These are phyloP conservation scores for Graptemys geographica DNA, from an alignment of 2,797 vertebrate species.

Conservation along the genomic window DNA sequence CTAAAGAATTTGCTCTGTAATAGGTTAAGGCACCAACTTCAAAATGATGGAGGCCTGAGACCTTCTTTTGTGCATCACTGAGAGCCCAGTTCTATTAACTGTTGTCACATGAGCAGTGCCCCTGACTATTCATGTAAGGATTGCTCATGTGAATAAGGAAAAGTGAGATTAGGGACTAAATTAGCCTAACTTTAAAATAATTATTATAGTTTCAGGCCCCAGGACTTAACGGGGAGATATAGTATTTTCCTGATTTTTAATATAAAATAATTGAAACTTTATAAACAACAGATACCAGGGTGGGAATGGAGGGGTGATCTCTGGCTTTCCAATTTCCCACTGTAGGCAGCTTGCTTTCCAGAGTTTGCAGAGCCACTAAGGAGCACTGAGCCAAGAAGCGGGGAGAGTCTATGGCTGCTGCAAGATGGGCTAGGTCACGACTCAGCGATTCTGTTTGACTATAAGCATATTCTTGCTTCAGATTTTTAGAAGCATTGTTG, in stretches of 20 bases:
- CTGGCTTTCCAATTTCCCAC: too few relatives aligned
- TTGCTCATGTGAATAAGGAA: too few relatives aligned
- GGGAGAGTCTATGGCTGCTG: neutral
- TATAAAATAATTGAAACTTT: too few relatives aligned
- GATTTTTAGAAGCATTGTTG: neutral
- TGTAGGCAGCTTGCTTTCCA: neutral
- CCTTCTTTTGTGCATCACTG: neutral
- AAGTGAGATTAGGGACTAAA: neutral
- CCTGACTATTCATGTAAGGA: neutral
- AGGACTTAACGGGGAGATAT: too few relatives aligned
- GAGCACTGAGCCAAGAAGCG: neutral
- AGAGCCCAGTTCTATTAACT: neutral
- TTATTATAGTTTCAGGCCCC: neutral
- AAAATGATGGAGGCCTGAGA: neutral
- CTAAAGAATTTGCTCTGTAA: constrained; percentile 38
- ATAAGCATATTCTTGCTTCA: neutral
- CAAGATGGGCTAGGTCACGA: neutral
- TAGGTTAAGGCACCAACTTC: constrained; percentile 14
- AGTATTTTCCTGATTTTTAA: too few relatives aligned
- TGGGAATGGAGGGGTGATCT: too few relatives aligned
- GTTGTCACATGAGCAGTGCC: neutral
- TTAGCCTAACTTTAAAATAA: neutral
- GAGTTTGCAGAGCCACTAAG: neutral
- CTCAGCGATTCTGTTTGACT: neutral
- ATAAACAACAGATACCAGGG: too few relatives aligned